phyloP scores from a whole-genome alignment of 2,888 invertebrate species.

The Papilio demoleus region DNA sequence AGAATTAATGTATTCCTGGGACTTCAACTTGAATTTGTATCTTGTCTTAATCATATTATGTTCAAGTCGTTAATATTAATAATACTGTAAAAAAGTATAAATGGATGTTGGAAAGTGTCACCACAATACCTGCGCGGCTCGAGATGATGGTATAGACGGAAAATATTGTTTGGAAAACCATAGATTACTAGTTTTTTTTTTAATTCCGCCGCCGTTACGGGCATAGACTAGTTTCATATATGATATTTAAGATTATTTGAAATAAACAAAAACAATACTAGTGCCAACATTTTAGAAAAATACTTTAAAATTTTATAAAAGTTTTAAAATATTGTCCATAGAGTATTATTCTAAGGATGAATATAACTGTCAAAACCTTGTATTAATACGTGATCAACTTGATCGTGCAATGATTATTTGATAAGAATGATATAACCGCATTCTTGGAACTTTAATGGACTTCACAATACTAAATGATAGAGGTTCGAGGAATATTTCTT shows the following conservation, averaged over 20 bases:
- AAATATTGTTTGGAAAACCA: background rate
- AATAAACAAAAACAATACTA: too few species aligned
- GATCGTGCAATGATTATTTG: background rate
- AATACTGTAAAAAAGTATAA: background rate
- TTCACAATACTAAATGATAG: background rate
- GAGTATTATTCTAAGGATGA: too few species aligned
- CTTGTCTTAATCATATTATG: background rate
- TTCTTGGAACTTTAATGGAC: slow-evolving; percentile 1
- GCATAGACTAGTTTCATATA: too few species aligned
- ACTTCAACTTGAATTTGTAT: background rate
- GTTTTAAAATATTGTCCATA: background rate
- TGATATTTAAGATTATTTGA: too few species aligned
- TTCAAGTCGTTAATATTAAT: background rate
- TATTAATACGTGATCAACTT: slow-evolving; percentile 1
- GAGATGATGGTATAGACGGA: background rate
- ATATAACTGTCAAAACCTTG: background rate
- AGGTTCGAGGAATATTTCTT: slow-evolving; percentile 2
- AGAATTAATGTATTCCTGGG: background rate
- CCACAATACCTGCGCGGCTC: too few species aligned
- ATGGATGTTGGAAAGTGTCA: background rate
- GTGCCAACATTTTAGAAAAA: too few species aligned
- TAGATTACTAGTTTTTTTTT: background rate
- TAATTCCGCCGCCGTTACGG: too few species aligned
- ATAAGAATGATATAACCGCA: background rate
- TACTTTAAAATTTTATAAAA: too few species aligned